These are phyloP conservation scores for Araneus ventricosus DNA, from an alignment of 1,140 invertebrate species.

Conservation along the genomic window DNA sequence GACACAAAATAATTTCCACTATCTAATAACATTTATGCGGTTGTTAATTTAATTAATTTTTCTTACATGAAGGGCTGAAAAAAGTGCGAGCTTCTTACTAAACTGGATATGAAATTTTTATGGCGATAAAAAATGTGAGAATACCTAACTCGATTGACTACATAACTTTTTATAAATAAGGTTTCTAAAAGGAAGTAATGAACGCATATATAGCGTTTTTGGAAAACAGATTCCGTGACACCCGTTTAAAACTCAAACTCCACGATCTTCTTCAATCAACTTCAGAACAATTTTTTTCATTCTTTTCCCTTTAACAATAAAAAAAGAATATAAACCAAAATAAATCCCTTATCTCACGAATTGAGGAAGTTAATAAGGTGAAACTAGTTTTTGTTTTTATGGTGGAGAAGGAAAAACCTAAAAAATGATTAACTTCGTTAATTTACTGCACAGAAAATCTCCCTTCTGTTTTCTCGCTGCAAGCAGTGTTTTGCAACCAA, in stretches of 20 bases:
- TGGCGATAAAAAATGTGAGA: background rate
- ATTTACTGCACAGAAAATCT: background rate
- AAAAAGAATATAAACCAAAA: slow-evolving; percentile 22
- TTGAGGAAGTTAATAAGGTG: slow-evolving; percentile 48
- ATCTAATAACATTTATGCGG: background rate
- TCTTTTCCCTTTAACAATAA: background rate
- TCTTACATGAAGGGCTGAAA: no score
- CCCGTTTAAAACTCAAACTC: slow-evolving; percentile 41
- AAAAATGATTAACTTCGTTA: slow-evolving; percentile 52
- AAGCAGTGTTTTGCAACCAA: slow-evolving; percentile 15
- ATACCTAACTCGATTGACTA: background rate
- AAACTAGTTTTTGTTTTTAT: slow-evolving; percentile 36
- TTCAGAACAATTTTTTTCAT: background rate
- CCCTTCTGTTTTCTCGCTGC: background rate
- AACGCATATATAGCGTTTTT: slow-evolving; percentile 15
- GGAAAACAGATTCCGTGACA: background rate
- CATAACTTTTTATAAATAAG: slow-evolving; percentile 4
- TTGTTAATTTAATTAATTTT: background rate
- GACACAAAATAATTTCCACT: background rate
- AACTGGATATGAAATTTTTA: background rate
- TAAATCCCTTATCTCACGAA: slow-evolving; percentile 31
- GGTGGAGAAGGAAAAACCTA: background rate
- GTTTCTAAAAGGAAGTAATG: background rate
- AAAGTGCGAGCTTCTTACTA: background rate
- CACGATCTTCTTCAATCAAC: slow-evolving; percentile 46